Evolutionary conservation across 2,888 invertebrate genomes (phyloP), one percentile per base, ranked within the genome.

Genomic region (Dichetophora obliterata): DNA sequence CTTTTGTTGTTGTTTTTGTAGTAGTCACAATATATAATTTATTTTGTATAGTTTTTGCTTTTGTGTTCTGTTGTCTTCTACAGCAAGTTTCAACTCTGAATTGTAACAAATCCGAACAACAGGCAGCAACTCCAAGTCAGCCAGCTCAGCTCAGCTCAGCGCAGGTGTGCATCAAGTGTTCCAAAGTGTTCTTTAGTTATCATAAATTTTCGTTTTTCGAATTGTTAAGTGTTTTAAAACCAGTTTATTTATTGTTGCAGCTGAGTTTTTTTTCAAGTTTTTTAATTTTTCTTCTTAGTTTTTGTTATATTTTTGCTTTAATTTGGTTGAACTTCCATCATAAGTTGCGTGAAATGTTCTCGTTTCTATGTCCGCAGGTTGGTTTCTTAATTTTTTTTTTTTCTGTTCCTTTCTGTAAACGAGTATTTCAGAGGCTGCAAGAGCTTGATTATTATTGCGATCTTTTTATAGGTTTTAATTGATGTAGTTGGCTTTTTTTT

Each of bases 141-240:
- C 24, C 54, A 31, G 31, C 24, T 24, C 14, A 19, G 63, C 52
- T 31, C 71, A 16, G 34, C 22, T 24, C 14, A 19, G 63, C 52
- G 73, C 73, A 73, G 73, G 73, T 73, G 73, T 73, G 73, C 73
- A 65, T 73, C 73, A 73, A 73, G 73, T 73, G 73, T 52, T 73
- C 34, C 63, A 34, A 63, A 63, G 50, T 73, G 48, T 43, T 57
- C 59, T 71, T 59, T 57, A 34, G 48, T n/a, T n/a, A 63, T 52
- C 37, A 73, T 65, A 73, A 63, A 63, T 73, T 73, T 73, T 63
- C 73, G 73, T 73, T 43, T 73, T 73, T 63, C 52, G 52, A 73
- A 73, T 52, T 71, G 50, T 69, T 31, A 50, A 43, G 52, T 69
- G 54, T 71, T 68, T 48, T 27, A 5, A 48, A 72, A 72, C 72